These are phyloP conservation scores for Diglossa cyanea DNA, from an alignment of 2,797 vertebrate genomes.

Conservation along the genomic window DNA sequence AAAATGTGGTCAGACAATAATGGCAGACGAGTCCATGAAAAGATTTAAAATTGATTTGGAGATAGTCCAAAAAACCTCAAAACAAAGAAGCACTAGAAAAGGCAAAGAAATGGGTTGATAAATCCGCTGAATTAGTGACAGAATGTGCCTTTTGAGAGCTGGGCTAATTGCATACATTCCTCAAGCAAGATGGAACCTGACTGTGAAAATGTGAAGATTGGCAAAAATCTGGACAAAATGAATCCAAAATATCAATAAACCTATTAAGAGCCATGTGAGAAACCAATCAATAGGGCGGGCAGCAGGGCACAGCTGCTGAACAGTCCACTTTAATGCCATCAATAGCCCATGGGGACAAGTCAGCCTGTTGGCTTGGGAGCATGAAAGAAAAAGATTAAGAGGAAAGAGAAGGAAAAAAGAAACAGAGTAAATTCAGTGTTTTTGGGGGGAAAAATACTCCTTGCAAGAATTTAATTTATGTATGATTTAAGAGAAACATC, in stretches of 20 bases:
- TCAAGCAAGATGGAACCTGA: constrained; percentile 18
- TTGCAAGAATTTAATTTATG: neutral
- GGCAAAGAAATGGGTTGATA: neutral
- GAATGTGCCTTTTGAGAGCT: constrained; percentile 25
- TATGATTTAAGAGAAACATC: neutral
- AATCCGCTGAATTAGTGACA: neutral
- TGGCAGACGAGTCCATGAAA: neutral
- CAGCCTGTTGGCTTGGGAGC: neutral
- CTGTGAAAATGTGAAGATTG: constrained; percentile 29
- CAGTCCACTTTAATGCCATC: constrained; percentile 35
- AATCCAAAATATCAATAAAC: constrained; percentile 65
- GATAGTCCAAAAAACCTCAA: neutral
- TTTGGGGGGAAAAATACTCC: neutral
- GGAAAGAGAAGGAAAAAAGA: neutral
- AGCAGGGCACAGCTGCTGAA: constrained; percentile 40
- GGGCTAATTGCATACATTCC: constrained; percentile 28
- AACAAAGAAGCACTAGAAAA: neutral
- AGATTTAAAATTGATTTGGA: neutral
- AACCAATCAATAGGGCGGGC: constrained; percentile 6
- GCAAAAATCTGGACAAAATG: constrained; percentile 46
- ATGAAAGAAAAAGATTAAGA: neutral
- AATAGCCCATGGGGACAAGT: constrained; percentile 9
- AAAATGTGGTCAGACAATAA: neutral
- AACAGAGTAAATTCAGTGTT: neutral
- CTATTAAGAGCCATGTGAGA: constrained; percentile 37